Base-by-base conservation (phyloP, 2,797 vertebrate genomes). In the Semaprochilodus insignis region DNA sequence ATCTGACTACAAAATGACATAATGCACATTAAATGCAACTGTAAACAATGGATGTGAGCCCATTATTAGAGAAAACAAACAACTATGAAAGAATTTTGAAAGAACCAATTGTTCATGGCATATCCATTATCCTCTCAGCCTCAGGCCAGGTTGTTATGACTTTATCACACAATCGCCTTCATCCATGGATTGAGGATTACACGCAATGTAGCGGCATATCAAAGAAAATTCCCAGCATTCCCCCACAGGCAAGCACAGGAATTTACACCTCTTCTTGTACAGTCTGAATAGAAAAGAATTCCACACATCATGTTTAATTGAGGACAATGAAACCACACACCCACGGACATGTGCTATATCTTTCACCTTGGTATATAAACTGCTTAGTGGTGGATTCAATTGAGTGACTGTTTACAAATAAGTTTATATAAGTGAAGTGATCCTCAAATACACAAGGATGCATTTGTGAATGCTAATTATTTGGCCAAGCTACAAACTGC, bases 151-250 rank as follows among this genome's bases (percentile, higher is more conserved):
- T 27, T 73, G 51, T 57, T 73, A 73, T 54, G 23, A 31, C 25
- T 44, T 44, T 25, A 55, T 73, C 27, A 19, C 6, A 73, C 36
- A 55, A 14, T 71, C 40, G 52, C 3, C 25, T 31, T 55, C 16
- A n/a, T 23, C n/a, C 17, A 16, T 71, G 19, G 6, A 11, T 67
- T 19, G 13, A 63, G 63, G 67, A 23, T 73, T 73, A 57, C 8
- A 51, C 44, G 17, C 69, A 71, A 8, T 6, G 23, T 48, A 54
- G 70, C 25, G 23, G 48, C 31, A 15, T 73, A 55, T 55, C 71
- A 74, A 13, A 57, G 52, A 34, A 34, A 27, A 74, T 74, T 74
- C 71, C 52, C 54, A 21, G 52, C 71, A 74, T 34, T 74, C 71
- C 52, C 52, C 52, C 71, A 74, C 40, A 73, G 40, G 40, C 59